Evolutionary conservation across 2,113 vertebrate genomes (phyloP), one percentile per base, ranked within the genome.

Genomic region (Macroglossus sobrinus): DNA sequence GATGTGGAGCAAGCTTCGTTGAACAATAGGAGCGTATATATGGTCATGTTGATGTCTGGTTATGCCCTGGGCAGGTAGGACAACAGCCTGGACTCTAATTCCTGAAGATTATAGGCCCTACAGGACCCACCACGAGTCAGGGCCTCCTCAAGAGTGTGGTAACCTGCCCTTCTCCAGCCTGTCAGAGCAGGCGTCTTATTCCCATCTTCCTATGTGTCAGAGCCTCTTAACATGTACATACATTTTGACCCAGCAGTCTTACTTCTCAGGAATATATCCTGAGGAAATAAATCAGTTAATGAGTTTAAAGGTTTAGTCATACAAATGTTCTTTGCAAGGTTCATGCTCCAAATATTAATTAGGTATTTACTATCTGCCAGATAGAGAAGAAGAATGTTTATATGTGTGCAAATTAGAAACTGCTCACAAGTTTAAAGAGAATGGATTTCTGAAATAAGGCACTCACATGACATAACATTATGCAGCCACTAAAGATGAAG

Each of bases 391-490:
- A 43, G 84, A 93, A 89, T 78, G 24, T 47, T 89, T 43, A 12
- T n/a, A 33, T 16, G 9, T 64, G 16, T 87, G 35, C 94, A 96
- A 89, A 61, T 55, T 57, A 57, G n/a, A 85, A 89, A 18, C 38
- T 14, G 16, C 19, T 68, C 69, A 76, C 26, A 45, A 47, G 26
- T 21, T 71, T 10, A 16, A 26, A 69, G 63, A 45, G 63, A 68
- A 53, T 47, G 43, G n/a, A 45, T 64, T 80, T 33, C 53, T 82
- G 43, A 86, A 85, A 35, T 85, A 28, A 68, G 72, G 21, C 68
- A 63, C 53, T 38, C 3, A 3, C 5, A 2, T 68, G 84, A 19
- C 12, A 69, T 33, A 45, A 45, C 5, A 43, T 28, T 1, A 8
- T 33, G 3, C 33, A 22, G 33, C 30, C 30, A 21, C 21, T 50